phyloP scores from a whole-genome alignment of 2,113 vertebrate genomes.

The Elephas maximus region DNA sequence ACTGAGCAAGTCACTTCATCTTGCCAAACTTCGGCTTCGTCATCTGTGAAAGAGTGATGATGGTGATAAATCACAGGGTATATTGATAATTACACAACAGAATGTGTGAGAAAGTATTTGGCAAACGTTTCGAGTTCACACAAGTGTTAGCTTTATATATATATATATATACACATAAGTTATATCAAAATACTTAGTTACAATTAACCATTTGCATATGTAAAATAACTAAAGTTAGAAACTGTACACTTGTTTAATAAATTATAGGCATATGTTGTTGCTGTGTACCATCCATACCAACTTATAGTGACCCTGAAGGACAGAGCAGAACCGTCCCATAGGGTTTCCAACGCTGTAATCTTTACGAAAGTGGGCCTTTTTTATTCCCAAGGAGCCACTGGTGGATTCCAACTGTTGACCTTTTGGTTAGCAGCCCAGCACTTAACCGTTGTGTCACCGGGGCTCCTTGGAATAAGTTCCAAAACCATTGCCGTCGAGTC shows the following conservation, averaged over 20 bases:
- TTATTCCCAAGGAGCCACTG: neutral
- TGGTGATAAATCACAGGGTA: neutral
- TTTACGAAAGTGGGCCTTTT: neutral
- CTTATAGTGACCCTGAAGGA: neutral
- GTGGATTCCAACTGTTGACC: neutral
- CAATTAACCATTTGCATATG: neutral
- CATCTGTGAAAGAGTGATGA: neutral
- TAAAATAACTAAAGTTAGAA: constrained; percentile 14
- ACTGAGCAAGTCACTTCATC: neutral
- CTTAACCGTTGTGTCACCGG: neutral
- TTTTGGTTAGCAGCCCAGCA: neutral
- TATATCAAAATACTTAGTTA: neutral
- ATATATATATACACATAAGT: neutral
- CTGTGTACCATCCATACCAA: no score
- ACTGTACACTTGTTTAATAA: neutral
- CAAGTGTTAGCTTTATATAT: neutral
- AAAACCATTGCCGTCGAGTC: no score
- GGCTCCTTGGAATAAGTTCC: neutral
- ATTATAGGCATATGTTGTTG: neutral
- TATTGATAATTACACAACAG: constrained; percentile 12
- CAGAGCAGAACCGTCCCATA: neutral
- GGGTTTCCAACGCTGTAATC: neutral
- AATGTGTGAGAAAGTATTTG: neutral
- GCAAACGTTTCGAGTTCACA: neutral
- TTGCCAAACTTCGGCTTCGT: neutral